Base-by-base conservation (phyloP, 1,140 invertebrate species). In the Brachionus koreanus region DNA sequence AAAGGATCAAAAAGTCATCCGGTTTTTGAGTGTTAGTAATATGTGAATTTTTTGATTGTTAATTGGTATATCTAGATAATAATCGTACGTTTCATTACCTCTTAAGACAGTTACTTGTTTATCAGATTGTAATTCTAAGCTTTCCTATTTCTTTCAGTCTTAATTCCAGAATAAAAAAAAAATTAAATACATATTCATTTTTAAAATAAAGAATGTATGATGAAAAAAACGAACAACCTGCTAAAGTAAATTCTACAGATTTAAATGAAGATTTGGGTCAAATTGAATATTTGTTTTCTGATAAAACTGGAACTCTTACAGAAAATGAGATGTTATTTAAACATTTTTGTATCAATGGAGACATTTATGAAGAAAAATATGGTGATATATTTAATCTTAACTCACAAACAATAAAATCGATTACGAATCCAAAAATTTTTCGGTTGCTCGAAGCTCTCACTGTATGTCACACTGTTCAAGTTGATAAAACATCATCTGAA, bases 281-380 rank as follows among this genome's bases (percentile, higher is more conserved):
- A 87, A 90, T 99, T 85, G 95, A 99, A 88, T 99, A 99, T 89
- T 94, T 99, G 86, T 99, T 99, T 92, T 90, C 91, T 2, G 92
- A 93, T 85, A 93, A 93, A 86, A 93, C 92, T 5, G 92, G 92
- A 0, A 93, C 92, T 0, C 86, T 93, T 12, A 93, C 92, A 7
- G 91, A 93, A 86, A 93, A 93, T 86, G 85, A 90, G 12, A 93
- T 93, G 92, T 85, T 90, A 83, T 93, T 93, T 85, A 87, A 90
- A 42, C 87, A 91, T 82, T 93, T 91, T 84, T 91, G 89, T n/a
- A 87, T 92, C 19, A 85, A 89, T 72, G 90, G 90, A 5, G 75
- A 82, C 1, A 61, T 84, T 25, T 90, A 86, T 82, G 84, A 85
- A 19, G 76, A 79, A 61, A 65, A 19, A 42, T 61, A 43, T 1